Percentiles rank a stretch among this genome's conserved stretches.
These are phyloP conservation scores for Acipenser transmontanus DNA, from an alignment of 2,797 vertebrate species.

Conservation along the genomic window DNA sequence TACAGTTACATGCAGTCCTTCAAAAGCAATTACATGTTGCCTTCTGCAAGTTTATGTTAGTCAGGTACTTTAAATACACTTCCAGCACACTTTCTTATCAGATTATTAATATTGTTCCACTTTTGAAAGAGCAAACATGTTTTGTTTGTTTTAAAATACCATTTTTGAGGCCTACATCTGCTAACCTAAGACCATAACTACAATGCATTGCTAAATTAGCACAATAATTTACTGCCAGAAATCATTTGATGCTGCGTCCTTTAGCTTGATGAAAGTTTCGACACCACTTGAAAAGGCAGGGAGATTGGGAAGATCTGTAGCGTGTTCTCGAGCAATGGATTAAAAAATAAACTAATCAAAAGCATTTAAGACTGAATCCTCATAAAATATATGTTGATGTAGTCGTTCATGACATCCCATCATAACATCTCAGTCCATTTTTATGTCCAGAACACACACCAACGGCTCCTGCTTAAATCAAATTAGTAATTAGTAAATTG, in stretches of 20 bases:
- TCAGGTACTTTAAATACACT: too few relatives aligned
- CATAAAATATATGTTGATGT: slow-evolving; percentile 65
- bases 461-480: slow-evolving; percentile 78
- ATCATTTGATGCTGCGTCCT: slow-evolving; percentile 29
- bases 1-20: too few relatives aligned
- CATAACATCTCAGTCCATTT: slow-evolving; percentile 40
- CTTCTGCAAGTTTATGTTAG: too few relatives aligned
- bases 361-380: slow-evolving; percentile 73
- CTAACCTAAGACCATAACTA: slow-evolving; percentile 47
- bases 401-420: slow-evolving; percentile 64
- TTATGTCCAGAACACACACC: slow-evolving; percentile 56
- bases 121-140: slow-evolving; percentile 37
- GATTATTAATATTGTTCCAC: too few relatives aligned
- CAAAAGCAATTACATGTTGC: too few relatives aligned
- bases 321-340: slow-evolving; percentile 49
- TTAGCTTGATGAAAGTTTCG: slow-evolving; percentile 50
- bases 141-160: slow-evolving; percentile 50
- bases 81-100: too few relatives aligned
- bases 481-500: slow-evolving; percentile 80
- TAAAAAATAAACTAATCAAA: slow-evolving; percentile 69
- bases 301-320: slow-evolving; percentile 48
- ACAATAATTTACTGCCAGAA: slow-evolving; percentile 42
- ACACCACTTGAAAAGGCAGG: slow-evolving; percentile 45
- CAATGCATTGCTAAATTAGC: slow-evolving; percentile 8
- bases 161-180: neutral